Conservation (phyloP, 2,888 invertebrate species). For the Polymixis flavicincta region DNA sequence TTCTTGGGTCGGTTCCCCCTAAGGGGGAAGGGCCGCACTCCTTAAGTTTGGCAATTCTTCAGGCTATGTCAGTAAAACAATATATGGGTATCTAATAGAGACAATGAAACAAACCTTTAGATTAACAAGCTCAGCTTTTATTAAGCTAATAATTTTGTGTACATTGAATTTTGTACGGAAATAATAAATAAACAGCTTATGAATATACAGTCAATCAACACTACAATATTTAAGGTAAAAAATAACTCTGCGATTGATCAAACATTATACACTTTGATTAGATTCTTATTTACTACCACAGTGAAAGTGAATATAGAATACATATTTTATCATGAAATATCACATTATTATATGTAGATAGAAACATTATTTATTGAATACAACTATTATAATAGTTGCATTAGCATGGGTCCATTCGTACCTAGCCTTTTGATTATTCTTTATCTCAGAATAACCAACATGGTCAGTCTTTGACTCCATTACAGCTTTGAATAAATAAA, state of each 20-base stretch:
- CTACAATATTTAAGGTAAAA: slow-evolving; percentile 50
- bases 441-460: slow-evolving; percentile 11
- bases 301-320: slow-evolving; percentile 39
- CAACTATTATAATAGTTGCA: neutral
- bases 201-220: slow-evolving; percentile 44
- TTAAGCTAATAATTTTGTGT: slow-evolving; percentile 57
- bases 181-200: slow-evolving; percentile 59
- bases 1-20: no score
- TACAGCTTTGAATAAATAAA: slow-evolving; percentile 13
- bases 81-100: neutral
- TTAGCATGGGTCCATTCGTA: slow-evolving; percentile 19
- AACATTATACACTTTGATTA: slow-evolving; percentile 49
- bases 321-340: slow-evolving; percentile 54
- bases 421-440: slow-evolving; percentile 3
- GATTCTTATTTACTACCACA: slow-evolving; percentile 40
- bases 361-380: slow-evolving; percentile 7
- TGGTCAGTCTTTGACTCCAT: slow-evolving; percentile 8
- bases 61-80: no score
- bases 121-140: slow-evolving; percentile 69
- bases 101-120: slow-evolving; percentile 37
- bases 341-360: slow-evolving; percentile 56
- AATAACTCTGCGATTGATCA: slow-evolving; percentile 41
- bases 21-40: no score
- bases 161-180: slow-evolving; percentile 60
- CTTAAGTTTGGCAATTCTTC: no score